Evolutionary conservation across 2,888 invertebrate genomes (phyloP).

Genomic region (Rhogogaster chlorosoma): DNA sequence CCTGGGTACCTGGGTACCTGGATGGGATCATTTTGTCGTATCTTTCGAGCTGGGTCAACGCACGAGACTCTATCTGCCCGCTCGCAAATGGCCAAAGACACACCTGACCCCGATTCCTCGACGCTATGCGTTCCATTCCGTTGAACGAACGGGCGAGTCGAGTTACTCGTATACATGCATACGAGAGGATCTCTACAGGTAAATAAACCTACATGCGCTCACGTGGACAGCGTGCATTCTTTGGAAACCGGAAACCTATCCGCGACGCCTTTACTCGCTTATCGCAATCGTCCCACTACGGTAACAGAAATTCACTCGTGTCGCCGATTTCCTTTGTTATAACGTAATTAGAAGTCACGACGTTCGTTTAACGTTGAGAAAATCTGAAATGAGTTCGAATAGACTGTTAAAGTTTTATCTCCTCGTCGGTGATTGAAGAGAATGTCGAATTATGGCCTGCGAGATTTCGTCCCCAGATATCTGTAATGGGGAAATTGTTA

Average conservation of each 20-base stretch:
- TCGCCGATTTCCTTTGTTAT: neutral
- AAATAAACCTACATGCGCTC: neutral
- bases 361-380: neutral
- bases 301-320: neutral
- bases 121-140: neutral
- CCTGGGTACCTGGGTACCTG: neutral
- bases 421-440: neutral
- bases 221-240: neutral
- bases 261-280: neutral
- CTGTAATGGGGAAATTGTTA: conserved; percentile 9
- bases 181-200: too few species aligned
- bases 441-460: neutral
- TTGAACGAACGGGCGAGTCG: conserved; percentile 1
- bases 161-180: neutral
- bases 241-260: conserved; percentile 3
- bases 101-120: conserved; percentile 42
- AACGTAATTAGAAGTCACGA: neutral
- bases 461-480: neutral
- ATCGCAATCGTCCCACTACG: conserved; percentile 28
- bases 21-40: conserved; percentile 3
- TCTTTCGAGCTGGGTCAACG: conserved; percentile 14
- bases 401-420: neutral
- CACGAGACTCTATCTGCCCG: neutral
- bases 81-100: conserved; percentile 28
- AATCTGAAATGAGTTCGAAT: neutral